Evolutionary conservation across 2,797 vertebrate species (phyloP), one percentile per base, ranked within the genome.

Genomic region (Dendrocincla fuliginosa): DNA sequence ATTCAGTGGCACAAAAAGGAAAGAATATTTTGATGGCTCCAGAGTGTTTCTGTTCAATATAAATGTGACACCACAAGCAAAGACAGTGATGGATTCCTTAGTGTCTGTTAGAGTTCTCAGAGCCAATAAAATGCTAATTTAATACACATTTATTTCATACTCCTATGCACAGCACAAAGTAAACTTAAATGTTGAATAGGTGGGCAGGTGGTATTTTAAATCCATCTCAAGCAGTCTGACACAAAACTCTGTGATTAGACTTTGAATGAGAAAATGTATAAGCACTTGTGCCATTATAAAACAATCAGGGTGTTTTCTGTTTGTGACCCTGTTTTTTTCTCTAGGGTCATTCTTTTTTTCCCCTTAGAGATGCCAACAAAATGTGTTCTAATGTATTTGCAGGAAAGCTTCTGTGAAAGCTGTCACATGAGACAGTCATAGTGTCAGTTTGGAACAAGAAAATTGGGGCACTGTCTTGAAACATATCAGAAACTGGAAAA

Each of bases 131-230:
- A 63, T 3, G 1, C 11, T 77, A 46, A 47, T 10, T 85, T 68
- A 64, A 71, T 33, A 68, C 1, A 1, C 5, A 0, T 87, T 90
- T 87, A 81, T 95, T 92, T 90, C 71, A 27, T 64, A 32, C 10
- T 74, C n/a, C 47, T 30, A 12, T 67, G 20, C 35, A 87, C 14
- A 73, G 57, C 46, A 89, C 52, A 59, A 76, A 77, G 25, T 25
- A 83, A 91, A 63, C 22, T 65, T 84, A 44, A 46, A 27, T 20
- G 39, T 18, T 69, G 65, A 83, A 39, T 63, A 50, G 35, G 68
- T 85, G 61, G 57, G 41, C 64, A 91, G 87, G n/a, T 47, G n/a
- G 39, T 32, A 20, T 87, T 93, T 91, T 77, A 37, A 86, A 91
- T 87, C 39, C 12, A 65, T 28, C 14, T 23, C 28, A 32, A 68